These are phyloP conservation scores for Aldrovandia affinis DNA, from an alignment of 2,797 vertebrate genomes.

Conservation along the genomic window DNA sequence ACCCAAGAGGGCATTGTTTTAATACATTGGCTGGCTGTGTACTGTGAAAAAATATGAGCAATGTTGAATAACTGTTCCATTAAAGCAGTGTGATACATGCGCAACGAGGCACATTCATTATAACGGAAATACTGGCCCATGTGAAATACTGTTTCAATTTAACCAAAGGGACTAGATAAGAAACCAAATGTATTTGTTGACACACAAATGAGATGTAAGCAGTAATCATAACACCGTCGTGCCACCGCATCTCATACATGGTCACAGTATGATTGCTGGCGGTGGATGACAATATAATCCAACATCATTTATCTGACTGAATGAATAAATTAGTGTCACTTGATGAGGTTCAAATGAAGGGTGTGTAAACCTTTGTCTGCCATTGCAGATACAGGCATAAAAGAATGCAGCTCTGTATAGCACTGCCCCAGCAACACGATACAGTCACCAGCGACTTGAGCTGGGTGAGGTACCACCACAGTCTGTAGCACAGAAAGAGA, in stretches of 20 bases:
- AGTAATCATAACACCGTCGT: conserved; percentile 14
- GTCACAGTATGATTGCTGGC: conserved; percentile 6
- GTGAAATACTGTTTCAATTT: conserved; percentile 25
- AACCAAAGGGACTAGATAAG: conserved; percentile 10
- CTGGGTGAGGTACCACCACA: conserved; percentile 16
- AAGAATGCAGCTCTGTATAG: not conserved
- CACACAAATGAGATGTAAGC: conserved; percentile 23
- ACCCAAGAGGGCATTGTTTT: not conserved
- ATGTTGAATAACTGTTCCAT: conserved; percentile 1
- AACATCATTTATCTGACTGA: conserved; percentile 22
- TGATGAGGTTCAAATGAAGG: conserved; percentile 25
- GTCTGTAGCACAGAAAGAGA: not conserved
- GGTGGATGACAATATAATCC: conserved; percentile 20
- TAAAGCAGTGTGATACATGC: not conserved
- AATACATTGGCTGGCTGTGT: not conserved
- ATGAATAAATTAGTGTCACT: conserved; percentile 25
- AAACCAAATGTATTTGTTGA: conserved; percentile 18
- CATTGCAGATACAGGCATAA: conserved; percentile 19
- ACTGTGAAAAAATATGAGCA: conserved; percentile 8
- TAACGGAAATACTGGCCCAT: conserved; percentile 2
- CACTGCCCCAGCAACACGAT: not conserved
- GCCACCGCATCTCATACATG: not conserved
- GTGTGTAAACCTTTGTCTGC: conserved; percentile 24
- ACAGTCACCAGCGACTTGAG: conserved; percentile 13
- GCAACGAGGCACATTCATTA: conserved; percentile 14